phyloP scores from a whole-genome alignment of 2,888 invertebrate species.

The Acanthosoma haemorrhoidale region DNA sequence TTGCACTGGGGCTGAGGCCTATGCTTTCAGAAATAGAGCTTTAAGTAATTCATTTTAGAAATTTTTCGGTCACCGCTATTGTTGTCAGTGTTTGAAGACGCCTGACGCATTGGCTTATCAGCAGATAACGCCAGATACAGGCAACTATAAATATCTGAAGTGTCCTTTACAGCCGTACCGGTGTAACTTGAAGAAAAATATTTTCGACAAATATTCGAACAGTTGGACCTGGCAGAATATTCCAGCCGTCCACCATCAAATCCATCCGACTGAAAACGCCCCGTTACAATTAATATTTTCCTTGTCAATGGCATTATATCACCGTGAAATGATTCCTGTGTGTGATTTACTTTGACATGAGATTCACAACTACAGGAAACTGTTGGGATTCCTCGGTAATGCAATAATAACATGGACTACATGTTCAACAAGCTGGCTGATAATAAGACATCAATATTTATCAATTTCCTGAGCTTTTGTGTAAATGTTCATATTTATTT shows the following conservation, averaged over 20 bases:
- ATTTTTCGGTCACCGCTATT: slow-evolving; percentile 5
- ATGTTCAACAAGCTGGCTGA: neutral
- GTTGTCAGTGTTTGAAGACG: neutral
- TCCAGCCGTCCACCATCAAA: neutral
- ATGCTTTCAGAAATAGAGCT: neutral
- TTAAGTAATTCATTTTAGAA: slow-evolving; percentile 2
- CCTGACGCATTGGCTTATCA: neutral
- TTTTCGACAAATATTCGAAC: slow-evolving; percentile 2
- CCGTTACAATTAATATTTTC: neutral
- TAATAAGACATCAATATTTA: neutral
- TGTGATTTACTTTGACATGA: neutral
- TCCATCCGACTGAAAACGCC: neutral
- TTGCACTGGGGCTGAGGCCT: neutral
- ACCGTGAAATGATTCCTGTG: neutral
- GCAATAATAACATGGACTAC: neutral
- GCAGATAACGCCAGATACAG: neutral
- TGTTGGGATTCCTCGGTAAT: neutral
- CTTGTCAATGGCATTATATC: neutral
- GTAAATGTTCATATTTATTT: no score
- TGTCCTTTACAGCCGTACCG: neutral
- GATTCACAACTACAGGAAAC: neutral
- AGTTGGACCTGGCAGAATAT: no score
- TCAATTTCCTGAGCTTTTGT: neutral
- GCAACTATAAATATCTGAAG: neutral
- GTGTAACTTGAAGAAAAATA: neutral